Evolutionary conservation across 2,113 vertebrate genomes (phyloP).

Genomic region (Dascyllus trimaculatus): DNA sequence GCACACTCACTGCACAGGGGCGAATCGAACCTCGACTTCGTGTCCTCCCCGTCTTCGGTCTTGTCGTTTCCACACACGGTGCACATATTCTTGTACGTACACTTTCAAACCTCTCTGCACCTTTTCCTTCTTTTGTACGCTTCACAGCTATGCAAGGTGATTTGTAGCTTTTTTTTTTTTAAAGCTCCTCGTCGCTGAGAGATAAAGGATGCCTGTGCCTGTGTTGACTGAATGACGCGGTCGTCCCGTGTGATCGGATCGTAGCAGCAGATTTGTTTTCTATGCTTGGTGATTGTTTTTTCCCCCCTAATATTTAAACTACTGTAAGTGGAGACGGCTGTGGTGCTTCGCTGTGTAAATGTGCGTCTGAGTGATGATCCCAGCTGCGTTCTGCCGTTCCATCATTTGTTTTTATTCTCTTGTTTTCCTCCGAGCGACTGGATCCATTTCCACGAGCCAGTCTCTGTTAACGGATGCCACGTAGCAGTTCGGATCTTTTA

Average conservation of each 20-base stretch:
- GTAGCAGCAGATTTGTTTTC: slow-evolving; percentile 60
- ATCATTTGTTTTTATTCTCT: slow-evolving; percentile 39
- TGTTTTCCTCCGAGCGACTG: slow-evolving; percentile 43
- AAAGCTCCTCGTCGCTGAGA: slow-evolving; percentile 46
- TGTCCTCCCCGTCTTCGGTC: slow-evolving; percentile 16
- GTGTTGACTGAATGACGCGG: slow-evolving; percentile 49
- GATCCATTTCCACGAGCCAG: too few relatives aligned
- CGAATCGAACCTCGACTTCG: slow-evolving; percentile 24
- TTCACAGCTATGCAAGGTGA: slow-evolving; percentile 80
- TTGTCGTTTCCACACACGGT: slow-evolving; percentile 23
- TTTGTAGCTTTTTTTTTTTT: slow-evolving; percentile 52
- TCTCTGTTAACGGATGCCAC: slow-evolving; percentile 55
- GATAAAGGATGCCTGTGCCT: slow-evolving; percentile 48
- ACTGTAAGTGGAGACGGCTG: slow-evolving; percentile 67
- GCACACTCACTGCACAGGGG: slow-evolving; percentile 37
- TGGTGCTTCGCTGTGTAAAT: slow-evolving; percentile 22
- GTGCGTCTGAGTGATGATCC: slow-evolving; percentile 42
- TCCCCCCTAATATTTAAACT: slow-evolving; percentile 66
- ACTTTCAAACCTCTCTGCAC: slow-evolving; percentile 60
- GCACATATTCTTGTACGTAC: slow-evolving; percentile 61
- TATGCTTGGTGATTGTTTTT: slow-evolving; percentile 49
- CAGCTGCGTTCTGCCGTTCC: slow-evolving; percentile 27
- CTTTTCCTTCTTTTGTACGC: slow-evolving; percentile 59
- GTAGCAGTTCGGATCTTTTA: slow-evolving; percentile 48
- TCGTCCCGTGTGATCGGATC: slow-evolving; percentile 60